Percentiles rank a stretch among this genome's conserved stretches.
Evolutionary conservation across 2,888 invertebrate species (phyloP).

Genomic region (Drosophila rubida): DNA sequence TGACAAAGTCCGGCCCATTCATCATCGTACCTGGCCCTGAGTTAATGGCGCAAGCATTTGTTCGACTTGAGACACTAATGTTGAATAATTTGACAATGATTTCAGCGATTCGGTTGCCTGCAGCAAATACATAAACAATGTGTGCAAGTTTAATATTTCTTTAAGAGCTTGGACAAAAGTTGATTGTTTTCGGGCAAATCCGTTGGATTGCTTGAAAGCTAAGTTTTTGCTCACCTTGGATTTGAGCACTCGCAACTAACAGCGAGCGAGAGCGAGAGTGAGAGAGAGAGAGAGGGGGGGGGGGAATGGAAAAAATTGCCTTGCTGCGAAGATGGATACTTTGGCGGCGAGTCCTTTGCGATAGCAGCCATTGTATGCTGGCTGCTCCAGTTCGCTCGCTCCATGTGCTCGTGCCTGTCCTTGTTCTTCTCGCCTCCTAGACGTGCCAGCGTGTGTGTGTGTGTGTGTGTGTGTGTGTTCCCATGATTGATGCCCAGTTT

Average conservation of each 20-base stretch:
- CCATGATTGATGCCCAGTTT: conserved; percentile 78
- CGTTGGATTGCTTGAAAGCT: conserved; percentile 39
- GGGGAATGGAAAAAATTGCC: conserved; percentile 31
- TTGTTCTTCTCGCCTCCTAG: conserved; percentile 12
- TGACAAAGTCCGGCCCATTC: too few species aligned
- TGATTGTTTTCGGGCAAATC: conserved; percentile 51
- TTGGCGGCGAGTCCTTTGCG: conserved; percentile 42
- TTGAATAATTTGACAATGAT: not conserved
- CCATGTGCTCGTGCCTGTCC: conserved; percentile 12
- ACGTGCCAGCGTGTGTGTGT: conserved; percentile 24
- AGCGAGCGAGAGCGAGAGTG: not conserved
- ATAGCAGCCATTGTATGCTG: conserved; percentile 33
- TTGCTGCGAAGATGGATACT: conserved; percentile 43
- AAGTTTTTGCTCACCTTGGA: conserved; percentile 47
- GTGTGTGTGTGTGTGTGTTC: conserved; percentile 42
- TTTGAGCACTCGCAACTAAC: conserved; percentile 23
- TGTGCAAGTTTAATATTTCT: conserved; percentile 28
- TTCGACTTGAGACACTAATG: not conserved
- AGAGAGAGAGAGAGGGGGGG: not conserved
- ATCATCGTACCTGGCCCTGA: not conserved
- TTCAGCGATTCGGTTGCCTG: not conserved
- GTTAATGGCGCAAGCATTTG: not conserved
- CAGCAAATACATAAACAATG: not conserved
- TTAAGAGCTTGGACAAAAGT: conserved; percentile 38
- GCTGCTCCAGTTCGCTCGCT: conserved; percentile 2